Percentiles rank a stretch among this genome's conserved stretches.
These are phyloP conservation scores for Sphaeramia orbicularis DNA, from an alignment of 2,797 vertebrate genomes.

Conservation along the genomic window DNA sequence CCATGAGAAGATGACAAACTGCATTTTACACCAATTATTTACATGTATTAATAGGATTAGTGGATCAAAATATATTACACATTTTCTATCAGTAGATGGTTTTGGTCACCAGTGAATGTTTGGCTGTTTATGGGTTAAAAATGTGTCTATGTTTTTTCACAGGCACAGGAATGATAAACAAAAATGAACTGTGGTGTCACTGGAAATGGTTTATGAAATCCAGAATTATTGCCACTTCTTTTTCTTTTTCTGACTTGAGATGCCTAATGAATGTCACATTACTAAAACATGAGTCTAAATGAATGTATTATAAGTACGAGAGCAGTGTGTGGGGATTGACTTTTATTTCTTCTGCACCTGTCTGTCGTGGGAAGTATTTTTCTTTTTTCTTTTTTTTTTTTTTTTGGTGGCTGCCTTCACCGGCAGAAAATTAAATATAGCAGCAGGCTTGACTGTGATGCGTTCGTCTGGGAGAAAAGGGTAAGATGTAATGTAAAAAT, in stretches of 20 bases:
- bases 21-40: too few relatives aligned
- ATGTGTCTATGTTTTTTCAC: too few relatives aligned
- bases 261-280: neutral
- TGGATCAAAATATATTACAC: too few relatives aligned
- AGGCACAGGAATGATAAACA: too few relatives aligned
- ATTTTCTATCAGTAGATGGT: too few relatives aligned
- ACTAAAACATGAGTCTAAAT: neutral
- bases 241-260: neutral
- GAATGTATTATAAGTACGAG: conserved; percentile 6
- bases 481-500: conserved; percentile 13
- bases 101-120: too few relatives aligned
- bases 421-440: conserved; percentile 20
- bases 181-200: neutral
- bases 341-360: conserved; percentile 4
- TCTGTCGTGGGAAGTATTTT: conserved; percentile 4
- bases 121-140: too few relatives aligned
- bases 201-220: neutral
- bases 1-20: too few relatives aligned
- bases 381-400: neutral
- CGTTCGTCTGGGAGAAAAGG: conserved; percentile 10
- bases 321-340: conserved; percentile 18
- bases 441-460: conserved; percentile 3
- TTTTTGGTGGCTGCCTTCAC: conserved; percentile 6
- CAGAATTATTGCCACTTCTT: too few relatives aligned
- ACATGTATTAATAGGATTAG: too few relatives aligned